Base-by-base conservation (phyloP, 1,140 invertebrate genomes). In the Battus philenor region DNA sequence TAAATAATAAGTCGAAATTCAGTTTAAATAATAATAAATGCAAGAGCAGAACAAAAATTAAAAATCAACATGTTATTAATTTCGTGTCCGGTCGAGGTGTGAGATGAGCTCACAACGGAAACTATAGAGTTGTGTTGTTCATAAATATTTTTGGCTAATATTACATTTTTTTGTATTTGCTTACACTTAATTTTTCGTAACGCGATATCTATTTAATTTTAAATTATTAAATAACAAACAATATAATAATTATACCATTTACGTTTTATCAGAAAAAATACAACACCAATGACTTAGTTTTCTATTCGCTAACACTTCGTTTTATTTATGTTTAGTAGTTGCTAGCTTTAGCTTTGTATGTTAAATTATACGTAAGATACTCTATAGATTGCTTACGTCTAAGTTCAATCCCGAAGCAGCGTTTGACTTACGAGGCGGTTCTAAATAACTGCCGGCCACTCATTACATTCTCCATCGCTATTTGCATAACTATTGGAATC, bases 21-120 rank as follows among this genome's bases (percentile, higher is more conserved):
- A 80, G 76, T 80, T 82, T 84, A 84, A 84, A 80, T 82, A 84
- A 84, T 84, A 84, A 84, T 80, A 84, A 84, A 74, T 81, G 72
- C 72, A 78, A 72, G 72, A 72, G 51, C 63, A 69, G 71, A 80
- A 77, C 65, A 77, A 74, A 80, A 79, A 73, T 77, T 82, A 82
- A 84, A 82, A 84, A 80, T 74, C 67, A 74, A 75, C 68, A 73
- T 77, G 76, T 79, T 82, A 84, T 84, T 84, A 84, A 84, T 82
- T 82, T 82, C 57, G 76, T 73, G 70, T 34, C 49, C 54, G 62
- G 60, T 57, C 34, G 61, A 84, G 78, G 80, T 82, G 80, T 84
- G 78, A 84, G 74, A 71, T 74, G 65, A 65, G 51, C 27, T 75
- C 64, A 66, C 70, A 63, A 59, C 18, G 60, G 33, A 55, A 47